These are phyloP conservation scores for Cyanistes caeruleus DNA, from an alignment of 2,113 vertebrate species.

Conservation along the genomic window DNA sequence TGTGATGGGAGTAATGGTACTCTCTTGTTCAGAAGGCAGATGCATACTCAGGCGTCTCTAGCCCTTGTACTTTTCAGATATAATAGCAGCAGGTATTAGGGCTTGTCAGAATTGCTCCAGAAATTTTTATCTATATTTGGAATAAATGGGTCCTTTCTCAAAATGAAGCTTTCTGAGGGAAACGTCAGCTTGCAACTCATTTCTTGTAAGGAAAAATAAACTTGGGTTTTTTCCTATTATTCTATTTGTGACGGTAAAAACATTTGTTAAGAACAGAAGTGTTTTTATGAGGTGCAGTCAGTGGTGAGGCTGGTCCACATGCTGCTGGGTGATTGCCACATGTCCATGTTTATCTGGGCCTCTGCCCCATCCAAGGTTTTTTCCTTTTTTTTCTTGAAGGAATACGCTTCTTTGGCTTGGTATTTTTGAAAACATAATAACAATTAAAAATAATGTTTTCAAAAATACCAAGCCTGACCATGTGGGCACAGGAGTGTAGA, in stretches of 20 bases:
- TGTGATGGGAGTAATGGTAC: not conserved
- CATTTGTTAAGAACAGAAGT: not conserved
- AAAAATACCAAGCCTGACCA: not conserved
- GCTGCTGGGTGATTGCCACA: not conserved
- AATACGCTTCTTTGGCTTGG: not conserved
- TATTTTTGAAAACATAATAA: too few relatives aligned
- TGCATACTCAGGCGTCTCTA: not conserved
- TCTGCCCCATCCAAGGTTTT: not conserved
- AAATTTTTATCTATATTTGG: constrained; percentile 5
- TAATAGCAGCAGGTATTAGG: not conserved
- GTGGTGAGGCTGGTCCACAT: not conserved
- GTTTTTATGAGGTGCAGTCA: not conserved
- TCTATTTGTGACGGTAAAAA: not conserved
- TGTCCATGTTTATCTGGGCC: not conserved
- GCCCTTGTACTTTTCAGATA: not conserved
- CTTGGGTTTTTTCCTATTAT: not conserved
- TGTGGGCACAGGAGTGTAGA: not conserved
- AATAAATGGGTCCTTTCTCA: not conserved
- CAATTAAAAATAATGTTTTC: not conserved
- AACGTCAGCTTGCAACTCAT: not conserved
- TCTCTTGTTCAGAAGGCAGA: not conserved
- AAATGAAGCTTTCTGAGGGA: not conserved
- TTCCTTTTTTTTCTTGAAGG: not conserved
- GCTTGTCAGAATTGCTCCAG: not conserved
- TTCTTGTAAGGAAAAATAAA: not conserved